Evolutionary conservation across 2,888 invertebrate genomes (phyloP).

Genomic region (Tipula unca): DNA sequence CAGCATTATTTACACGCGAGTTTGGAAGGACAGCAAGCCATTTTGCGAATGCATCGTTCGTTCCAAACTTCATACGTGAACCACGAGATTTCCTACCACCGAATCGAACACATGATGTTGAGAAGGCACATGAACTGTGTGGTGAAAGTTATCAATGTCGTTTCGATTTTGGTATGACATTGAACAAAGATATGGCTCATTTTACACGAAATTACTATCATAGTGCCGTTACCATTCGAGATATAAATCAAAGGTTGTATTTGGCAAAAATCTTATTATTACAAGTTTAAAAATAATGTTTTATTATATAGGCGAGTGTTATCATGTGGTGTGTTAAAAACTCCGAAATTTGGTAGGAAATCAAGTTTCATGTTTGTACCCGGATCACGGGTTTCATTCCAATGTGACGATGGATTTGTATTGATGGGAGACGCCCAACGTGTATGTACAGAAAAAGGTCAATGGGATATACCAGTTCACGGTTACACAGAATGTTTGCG

Average conservation of each 20-base stretch:
- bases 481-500: no score
- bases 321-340: slow-evolving; percentile 82
- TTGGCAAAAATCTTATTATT: no score
- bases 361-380: slow-evolving; percentile 79
- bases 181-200: slow-evolving; percentile 76
- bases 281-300: no score
- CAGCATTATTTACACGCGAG: no score
- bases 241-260: slow-evolving; percentile 38
- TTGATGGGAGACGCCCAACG: slow-evolving; percentile 76
- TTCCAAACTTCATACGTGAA: no score
- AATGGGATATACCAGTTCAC: slow-evolving; percentile 76
- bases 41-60: no score
- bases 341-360: slow-evolving; percentile 84
- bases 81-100: slow-evolving; percentile 63
- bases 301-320: slow-evolving; percentile 50
- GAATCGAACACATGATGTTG: slow-evolving; percentile 58
- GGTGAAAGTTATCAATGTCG: no score
- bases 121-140: no score
- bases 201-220: slow-evolving; percentile 78
- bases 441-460: slow-evolving; percentile 67
- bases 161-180: slow-evolving; percentile 70
- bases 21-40: no score
- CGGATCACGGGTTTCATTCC: no score
- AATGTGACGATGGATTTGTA: slow-evolving; percentile 84
- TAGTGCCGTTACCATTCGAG: slow-evolving; percentile 39